Evolutionary conservation across 2,113 vertebrate species (phyloP), one percentile per base, ranked within the genome.

Genomic region (Rostratula benghalensis): DNA sequence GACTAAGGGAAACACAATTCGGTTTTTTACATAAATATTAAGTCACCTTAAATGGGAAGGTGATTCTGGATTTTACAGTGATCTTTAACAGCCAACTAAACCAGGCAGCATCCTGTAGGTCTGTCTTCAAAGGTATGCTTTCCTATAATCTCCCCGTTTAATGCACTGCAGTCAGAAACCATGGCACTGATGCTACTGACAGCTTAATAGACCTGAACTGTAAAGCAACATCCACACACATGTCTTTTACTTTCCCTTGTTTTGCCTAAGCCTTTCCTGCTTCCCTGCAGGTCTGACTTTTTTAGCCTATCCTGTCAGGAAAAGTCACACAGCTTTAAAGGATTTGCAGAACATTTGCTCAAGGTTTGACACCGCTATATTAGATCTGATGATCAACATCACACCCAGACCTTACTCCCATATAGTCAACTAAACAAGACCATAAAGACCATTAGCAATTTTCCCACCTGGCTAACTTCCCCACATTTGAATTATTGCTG

Each of bases 381-480:
- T 51, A 80, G 48, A 53, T 30, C 33, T 61, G 91, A 57, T 37
- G 46, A 70, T n/a, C 63, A 94, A 91, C 73, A 56, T 56, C 85
- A 83, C 48, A 37, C 39, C 4, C 25, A 95, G 82, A 77, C 45
- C 86, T 86, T 54, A 41, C 31, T 11, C 65, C 45, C 45, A 50
- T 46, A 59, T 1, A 69, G n/a, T 54, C 63, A 90, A 76, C 85
- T 37, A 93, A 93, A 92, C 70, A 93, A 57, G 54, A 83, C 8
- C 15, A 5, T 83, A 77, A 95, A 93, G 85, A 86, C 15, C n/a
- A 76, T 91, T 79, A 82, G 43, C 82, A 87, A 79, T 91, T 75
- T 96, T 43, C 57, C 39, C 51, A 74, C 76, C 48, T 56, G 48
- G n/a, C 21, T 88, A 37, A 9, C n/a, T 79, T 73, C 19, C 18